Base-by-base conservation (phyloP, 2,113 vertebrate species). In the Oncorhynchus clarkii region DNA sequence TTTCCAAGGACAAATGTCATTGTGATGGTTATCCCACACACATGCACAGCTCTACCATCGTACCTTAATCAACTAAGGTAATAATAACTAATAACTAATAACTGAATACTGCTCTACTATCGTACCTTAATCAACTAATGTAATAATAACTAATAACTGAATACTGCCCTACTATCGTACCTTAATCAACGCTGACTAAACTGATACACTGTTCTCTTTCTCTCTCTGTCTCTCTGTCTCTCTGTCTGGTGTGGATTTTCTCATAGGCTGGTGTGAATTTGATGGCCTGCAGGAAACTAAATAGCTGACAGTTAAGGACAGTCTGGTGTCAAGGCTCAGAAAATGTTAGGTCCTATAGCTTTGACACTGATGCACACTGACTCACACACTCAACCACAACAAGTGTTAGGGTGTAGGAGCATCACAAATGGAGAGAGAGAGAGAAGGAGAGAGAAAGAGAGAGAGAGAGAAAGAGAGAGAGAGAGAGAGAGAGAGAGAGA, bases 121-220 rank as follows among this genome's bases (percentile, higher is more conserved):
- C 85, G 13, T 49, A 1, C 8, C 34, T 39, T 92, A 92, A 93
- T 94, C 92, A 84, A 93, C 92, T 87, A 90, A 27, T 3, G 27
- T 27, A 27, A 27, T 27, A 27, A 27, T 27, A 27, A 27, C 27
- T 27, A 27, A 27, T 27, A 27, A 27, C 27, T 27, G 27, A 27
- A 27, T 27, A 88, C 34, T 39, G 1, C 31, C 31, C 71, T 18
- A 29, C 65, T 27, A 78, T 69, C 86, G 86, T 88, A 92, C 93
- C 91, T 92, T 92, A 92, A 93, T 94, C 92, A 84, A 87, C 86
- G 82, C 86, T 90, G 91, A 93, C 92, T 87, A 90, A 88, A 89
- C 78, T 87, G 91, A 88, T 90, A 84, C 79, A 90, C 86, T 87
- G 76, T 34, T 88, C 85, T 49, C 72, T 65, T 72, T 81, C 84